Evolutionary conservation across 2,113 vertebrate genomes (phyloP).

Genomic region (Poicephalus meyeri): DNA sequence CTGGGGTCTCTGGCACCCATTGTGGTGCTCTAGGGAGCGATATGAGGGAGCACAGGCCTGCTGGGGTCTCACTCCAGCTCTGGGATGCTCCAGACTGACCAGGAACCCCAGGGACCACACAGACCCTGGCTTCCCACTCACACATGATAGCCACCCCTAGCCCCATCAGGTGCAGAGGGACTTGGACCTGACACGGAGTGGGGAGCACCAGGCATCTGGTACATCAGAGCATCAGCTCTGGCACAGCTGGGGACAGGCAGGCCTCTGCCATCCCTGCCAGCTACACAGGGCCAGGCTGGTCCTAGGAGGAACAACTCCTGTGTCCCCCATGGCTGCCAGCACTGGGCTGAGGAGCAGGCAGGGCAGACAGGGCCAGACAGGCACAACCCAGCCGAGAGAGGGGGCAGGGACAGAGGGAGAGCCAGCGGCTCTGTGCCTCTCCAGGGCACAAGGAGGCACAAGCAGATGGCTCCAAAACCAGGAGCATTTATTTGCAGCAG

Average conservation of each 20-base stretch:
- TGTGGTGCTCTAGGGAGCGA: fast-evolving
- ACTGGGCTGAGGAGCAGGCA: background rate
- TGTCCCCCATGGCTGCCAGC: background rate
- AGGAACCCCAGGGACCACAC: background rate
- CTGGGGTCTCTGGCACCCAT: background rate
- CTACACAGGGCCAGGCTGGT: background rate
- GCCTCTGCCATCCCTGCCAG: background rate
- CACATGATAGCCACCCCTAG: fast-evolving
- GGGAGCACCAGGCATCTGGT: background rate
- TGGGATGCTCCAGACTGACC: background rate
- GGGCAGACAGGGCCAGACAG: background rate
- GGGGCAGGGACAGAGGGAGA: background rate
- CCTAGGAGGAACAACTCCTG: background rate
- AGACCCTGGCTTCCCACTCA: background rate
- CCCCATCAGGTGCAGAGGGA: background rate
- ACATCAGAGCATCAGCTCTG: background rate
- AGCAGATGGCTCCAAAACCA: background rate
- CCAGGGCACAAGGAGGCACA: background rate
- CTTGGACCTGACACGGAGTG: fast-evolving
- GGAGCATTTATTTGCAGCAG: background rate
- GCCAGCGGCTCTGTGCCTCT: background rate
- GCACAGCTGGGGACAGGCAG: background rate
- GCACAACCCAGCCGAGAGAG: fast-evolving
- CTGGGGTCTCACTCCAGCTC: background rate
- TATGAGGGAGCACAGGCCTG: background rate